Evolutionary conservation across 2,113 vertebrate species (phyloP).

Genomic region (Grallaria varia): DNA sequence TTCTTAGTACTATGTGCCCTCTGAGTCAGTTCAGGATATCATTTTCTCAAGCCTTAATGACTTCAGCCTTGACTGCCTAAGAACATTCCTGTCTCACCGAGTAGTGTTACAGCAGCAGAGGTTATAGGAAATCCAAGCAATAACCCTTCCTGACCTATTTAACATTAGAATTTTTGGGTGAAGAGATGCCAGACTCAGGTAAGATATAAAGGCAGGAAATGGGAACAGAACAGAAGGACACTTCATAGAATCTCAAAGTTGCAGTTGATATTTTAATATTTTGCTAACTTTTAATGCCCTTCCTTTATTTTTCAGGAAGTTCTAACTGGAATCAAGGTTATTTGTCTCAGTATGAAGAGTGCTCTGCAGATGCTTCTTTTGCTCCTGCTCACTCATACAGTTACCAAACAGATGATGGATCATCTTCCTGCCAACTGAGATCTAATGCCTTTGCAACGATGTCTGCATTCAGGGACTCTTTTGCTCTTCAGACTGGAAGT

Average conservation of each 20-base stretch:
- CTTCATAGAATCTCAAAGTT: neutral
- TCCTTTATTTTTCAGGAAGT: conserved; percentile 14
- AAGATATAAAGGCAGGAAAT: neutral
- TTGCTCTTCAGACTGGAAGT: neutral
- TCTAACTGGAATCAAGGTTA: neutral
- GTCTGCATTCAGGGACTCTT: neutral
- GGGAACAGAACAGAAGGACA: neutral
- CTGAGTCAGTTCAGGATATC: neutral
- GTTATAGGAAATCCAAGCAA: neutral
- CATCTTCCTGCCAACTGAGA: neutral
- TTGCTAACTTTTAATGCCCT: neutral
- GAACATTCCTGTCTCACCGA: neutral
- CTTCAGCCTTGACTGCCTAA: neutral
- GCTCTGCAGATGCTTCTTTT: neutral
- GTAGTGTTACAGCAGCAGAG: neutral
- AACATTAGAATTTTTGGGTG: neutral
- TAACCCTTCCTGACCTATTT: neutral
- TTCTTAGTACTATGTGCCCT: neutral
- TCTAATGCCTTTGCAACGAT: neutral
- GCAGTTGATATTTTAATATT: neutral
- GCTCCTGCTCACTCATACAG: neutral
- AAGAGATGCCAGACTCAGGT: neutral
- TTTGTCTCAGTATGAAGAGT: neutral
- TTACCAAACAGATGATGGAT: neutral
- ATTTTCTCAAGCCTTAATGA: neutral